Evolutionary conservation across 2,797 vertebrate genomes (phyloP), one percentile per base, ranked within the genome.

Genomic region (Yasuhikotakia modesta): DNA sequence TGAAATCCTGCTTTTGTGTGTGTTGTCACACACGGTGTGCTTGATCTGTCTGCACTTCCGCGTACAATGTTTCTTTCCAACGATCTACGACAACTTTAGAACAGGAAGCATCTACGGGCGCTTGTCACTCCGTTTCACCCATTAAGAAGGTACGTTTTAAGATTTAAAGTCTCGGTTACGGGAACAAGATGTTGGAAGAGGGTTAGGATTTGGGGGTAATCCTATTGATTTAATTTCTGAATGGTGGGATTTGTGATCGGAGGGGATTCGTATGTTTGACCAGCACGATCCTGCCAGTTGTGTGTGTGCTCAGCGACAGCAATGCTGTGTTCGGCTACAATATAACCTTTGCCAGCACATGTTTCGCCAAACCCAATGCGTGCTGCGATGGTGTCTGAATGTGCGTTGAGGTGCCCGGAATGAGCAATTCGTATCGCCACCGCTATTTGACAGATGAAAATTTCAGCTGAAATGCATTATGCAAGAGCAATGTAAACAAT

Each of bases 61-160:
- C 89, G 86, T 94, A 74, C 70, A 86, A 87, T 90, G 85, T 91
- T 89, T 87, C 80, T 87, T 87, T 85, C 81, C 77, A 83, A 81
- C 89, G 90, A 91, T 88, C 87, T 86, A 85, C 85, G 86, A 85
- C 89, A 92, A 92, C 88, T 94, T 91, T 91, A 84, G 83, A 87
- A 84, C 89, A 89, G 91, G 88, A 91, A 90, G 87, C 86, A 81
- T 72, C 76, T 81, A 75, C 81, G 80, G 86, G 84, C 88, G 79
- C 68, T 79, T 82, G 79, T 71, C 69, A 75, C 27, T 70, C 52
- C 55, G 50, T 82, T 79, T 78, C 57, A 50, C 57, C 60, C 66
- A 82, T 61, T 72, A 81, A 58, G 55, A 50, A 86, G 87, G 87
- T 88, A 86, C 85, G 87, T 85, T 81, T 80, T 45, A 3, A 24